These are phyloP conservation scores for Ceriagrion tenellum DNA, from an alignment of 2,888 invertebrate genomes.

Conservation along the genomic window DNA sequence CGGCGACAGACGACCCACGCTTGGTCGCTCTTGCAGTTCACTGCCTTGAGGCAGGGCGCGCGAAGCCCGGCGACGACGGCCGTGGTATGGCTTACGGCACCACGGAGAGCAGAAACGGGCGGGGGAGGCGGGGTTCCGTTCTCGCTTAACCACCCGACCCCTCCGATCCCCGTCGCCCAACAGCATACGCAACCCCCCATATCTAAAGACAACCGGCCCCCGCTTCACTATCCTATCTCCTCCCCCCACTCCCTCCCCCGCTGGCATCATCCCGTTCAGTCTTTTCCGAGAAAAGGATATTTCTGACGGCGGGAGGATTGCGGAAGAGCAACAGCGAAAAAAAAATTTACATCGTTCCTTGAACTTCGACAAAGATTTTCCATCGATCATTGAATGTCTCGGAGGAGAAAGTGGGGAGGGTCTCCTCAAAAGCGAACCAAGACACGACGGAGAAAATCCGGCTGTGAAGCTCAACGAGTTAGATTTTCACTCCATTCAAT, in stretches of 20 bases:
- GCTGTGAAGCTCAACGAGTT: too few relatives aligned
- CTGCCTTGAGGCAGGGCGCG: neutral
- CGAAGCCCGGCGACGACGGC: neutral
- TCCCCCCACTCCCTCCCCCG: neutral
- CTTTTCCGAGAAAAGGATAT: neutral
- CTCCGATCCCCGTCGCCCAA: neutral
- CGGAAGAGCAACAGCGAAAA: neutral
- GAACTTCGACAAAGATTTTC: neutral
- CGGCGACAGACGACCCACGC: neutral
- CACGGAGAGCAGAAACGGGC: too few relatives aligned
- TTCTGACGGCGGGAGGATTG: neutral
- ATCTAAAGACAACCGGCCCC: neutral
- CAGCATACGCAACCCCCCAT: neutral
- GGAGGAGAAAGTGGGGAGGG: neutral
- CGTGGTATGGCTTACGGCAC: neutral
- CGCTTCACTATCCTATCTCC: neutral
- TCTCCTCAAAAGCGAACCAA: neutral
- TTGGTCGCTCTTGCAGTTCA: conserved; percentile 41
- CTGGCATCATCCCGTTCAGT: neutral
- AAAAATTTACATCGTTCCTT: neutral
- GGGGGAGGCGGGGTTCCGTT: neutral
- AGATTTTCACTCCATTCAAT: too few relatives aligned
- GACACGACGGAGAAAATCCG: neutral
- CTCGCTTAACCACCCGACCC: neutral
- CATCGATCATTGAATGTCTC: neutral